Evolutionary conservation across 2,888 invertebrate species (phyloP).

Genomic region (Sepiola atlantica): DNA sequence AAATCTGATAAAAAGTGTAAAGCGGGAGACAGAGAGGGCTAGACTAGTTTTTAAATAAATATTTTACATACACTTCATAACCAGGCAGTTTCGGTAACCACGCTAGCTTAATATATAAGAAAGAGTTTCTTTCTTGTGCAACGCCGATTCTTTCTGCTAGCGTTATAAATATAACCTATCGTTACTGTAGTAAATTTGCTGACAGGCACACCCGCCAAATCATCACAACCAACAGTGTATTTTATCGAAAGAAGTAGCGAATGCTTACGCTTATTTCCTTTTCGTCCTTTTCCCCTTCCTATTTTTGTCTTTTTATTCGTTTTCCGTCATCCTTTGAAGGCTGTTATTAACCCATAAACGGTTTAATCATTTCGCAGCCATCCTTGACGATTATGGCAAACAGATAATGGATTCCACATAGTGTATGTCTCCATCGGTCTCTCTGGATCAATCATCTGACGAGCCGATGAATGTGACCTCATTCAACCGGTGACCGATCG

Average conservation of each 20-base stretch:
- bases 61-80: too few species aligned
- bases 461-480: neutral
- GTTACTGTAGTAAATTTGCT: too few species aligned
- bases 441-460: neutral
- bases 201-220: too few species aligned
- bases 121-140: too few species aligned
- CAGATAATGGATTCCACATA: neutral
- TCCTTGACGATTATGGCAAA: neutral
- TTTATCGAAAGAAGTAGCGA: too few species aligned
- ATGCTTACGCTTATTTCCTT: neutral
- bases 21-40: fast-evolving
- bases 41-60: too few species aligned
- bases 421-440: neutral
- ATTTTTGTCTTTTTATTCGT: neutral
- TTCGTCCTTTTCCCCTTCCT: neutral
- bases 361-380: neutral
- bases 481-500: neutral
- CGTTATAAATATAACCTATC: too few species aligned
- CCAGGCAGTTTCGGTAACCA: too few species aligned
- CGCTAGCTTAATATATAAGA: too few species aligned
- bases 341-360: neutral
- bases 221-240: too few species aligned
- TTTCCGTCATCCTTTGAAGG: neutral
- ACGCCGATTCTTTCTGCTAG: too few species aligned
- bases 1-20: too few species aligned